Evolutionary conservation across 1,140 invertebrate genomes (phyloP).

Genomic region (Alviniconcha marisindica): DNA sequence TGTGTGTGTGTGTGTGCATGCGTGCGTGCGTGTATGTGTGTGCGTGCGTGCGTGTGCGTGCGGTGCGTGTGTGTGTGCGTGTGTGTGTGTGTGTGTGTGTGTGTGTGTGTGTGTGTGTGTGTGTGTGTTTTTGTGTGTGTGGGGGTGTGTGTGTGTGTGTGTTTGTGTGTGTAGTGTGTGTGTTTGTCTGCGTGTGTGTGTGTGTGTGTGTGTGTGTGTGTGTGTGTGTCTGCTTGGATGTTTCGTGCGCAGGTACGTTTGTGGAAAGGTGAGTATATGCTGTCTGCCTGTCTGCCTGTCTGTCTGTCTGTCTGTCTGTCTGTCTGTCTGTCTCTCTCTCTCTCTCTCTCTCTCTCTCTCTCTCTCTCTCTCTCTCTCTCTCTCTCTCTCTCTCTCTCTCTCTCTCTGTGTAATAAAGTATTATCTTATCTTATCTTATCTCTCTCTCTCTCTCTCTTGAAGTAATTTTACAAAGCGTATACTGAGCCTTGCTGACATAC

Average conservation of each 20-base stretch:
- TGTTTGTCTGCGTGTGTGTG: background rate
- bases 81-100: background rate
- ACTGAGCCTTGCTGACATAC: too few species aligned
- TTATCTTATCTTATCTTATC: background rate
- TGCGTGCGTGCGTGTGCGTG: slow-evolving; percentile 6
- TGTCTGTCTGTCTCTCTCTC: background rate
- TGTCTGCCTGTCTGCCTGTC: background rate
- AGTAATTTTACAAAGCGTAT: too few species aligned
- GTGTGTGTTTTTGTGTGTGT: background rate
- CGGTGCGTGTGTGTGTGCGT: background rate
- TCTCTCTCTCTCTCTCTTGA: background rate
- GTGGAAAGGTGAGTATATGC: too few species aligned
- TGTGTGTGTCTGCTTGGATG: background rate
- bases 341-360: too few species aligned
- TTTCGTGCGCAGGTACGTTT: background rate
- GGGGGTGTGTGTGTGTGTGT: background rate
- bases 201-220: background rate
- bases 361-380: too few species aligned
- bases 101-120: background rate
- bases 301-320: background rate
- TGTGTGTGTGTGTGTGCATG: background rate
- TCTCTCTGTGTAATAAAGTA: too few species aligned
- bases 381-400: too few species aligned
- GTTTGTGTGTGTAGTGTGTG: background rate
- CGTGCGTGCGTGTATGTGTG: background rate